phyloP scores from a whole-genome alignment of 1,140 invertebrate species.

The Lithobius niger region DNA sequence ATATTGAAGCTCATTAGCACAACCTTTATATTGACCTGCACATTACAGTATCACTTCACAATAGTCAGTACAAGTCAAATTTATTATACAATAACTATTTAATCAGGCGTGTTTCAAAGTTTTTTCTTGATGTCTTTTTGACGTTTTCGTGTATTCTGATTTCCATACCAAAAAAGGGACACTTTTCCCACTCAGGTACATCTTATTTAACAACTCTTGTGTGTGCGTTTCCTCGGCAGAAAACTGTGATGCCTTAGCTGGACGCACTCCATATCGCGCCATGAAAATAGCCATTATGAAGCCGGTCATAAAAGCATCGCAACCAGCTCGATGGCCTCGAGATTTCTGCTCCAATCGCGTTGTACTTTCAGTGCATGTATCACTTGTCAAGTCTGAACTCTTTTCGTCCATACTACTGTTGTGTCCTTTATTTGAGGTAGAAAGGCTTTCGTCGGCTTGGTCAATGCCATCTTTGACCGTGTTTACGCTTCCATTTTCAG shows the following conservation, averaged over 20 bases:
- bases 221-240: conserved; percentile 14
- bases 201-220: conserved; percentile 22
- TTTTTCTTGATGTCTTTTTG: conserved; percentile 26
- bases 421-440: not conserved
- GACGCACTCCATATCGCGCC: conserved; percentile 14
- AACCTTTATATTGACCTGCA: too few species aligned
- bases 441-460: not conserved
- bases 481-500: not conserved
- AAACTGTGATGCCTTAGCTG: conserved; percentile 12
- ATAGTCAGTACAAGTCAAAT: too few species aligned
- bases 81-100: too few species aligned
- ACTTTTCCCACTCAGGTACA: conserved; percentile 32
- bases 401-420: not conserved
- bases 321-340: conserved; percentile 32
- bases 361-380: not conserved
- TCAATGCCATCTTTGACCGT: not conserved
- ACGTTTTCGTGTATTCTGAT: conserved; percentile 28
- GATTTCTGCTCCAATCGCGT: not conserved
- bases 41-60: too few species aligned
- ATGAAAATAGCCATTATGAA: conserved; percentile 29
- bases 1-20: too few species aligned
- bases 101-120: too few species aligned
- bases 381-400: too few species aligned
- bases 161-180: conserved; percentile 28
- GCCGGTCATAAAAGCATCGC: conserved; percentile 39